Evolutionary conservation across 2,113 vertebrate genomes (phyloP).

Genomic region (Formicarius rufipectus): DNA sequence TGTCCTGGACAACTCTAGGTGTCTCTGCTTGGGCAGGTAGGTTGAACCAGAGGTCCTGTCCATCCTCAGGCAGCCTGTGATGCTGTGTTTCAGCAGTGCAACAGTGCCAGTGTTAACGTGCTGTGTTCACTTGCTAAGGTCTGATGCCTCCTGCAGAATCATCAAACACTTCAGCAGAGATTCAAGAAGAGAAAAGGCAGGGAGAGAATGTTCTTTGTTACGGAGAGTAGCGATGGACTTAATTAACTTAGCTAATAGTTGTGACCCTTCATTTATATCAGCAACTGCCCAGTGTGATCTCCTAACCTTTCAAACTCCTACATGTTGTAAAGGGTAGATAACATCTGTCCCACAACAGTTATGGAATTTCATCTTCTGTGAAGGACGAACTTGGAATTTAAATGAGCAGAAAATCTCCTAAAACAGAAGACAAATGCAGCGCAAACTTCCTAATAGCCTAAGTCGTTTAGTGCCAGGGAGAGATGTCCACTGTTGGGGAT

Average conservation of each 20-base stretch:
- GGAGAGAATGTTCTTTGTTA: neutral
- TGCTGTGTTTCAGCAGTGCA: neutral
- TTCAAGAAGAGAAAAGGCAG: neutral
- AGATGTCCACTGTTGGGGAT: neutral
- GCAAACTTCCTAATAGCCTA: neutral
- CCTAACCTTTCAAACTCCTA: neutral
- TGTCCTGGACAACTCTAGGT: neutral
- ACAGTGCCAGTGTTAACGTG: neutral
- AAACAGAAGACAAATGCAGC: neutral
- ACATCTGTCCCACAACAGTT: neutral
- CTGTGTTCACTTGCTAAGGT: neutral
- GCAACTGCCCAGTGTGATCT: neutral
- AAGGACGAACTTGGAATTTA: neutral
- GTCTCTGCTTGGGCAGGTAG: neutral
- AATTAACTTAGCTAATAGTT: neutral
- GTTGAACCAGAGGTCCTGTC: neutral
- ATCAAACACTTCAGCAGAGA: neutral
- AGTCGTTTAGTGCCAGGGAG: neutral
- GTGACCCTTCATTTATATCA: neutral
- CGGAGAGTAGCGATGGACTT: neutral
- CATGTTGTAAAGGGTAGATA: neutral
- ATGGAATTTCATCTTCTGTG: neutral
- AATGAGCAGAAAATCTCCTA: neutral
- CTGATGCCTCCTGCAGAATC: neutral
- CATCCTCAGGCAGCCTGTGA: neutral